These are phyloP conservation scores for Cyanoliseus patagonus DNA, from an alignment of 2,113 vertebrate genomes.

Conservation along the genomic window DNA sequence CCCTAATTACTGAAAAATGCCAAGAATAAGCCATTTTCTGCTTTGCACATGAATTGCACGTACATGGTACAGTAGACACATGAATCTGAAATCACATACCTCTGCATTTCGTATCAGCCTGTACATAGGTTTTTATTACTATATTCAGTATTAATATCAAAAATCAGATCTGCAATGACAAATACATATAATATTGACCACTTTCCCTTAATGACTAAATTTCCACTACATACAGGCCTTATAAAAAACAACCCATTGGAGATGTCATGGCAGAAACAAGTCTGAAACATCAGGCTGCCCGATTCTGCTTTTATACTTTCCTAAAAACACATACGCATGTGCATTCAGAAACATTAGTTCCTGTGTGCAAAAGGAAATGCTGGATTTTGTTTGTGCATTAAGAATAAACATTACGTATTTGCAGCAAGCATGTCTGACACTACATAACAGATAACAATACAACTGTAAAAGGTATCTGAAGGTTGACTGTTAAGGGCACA, in stretches of 20 bases:
- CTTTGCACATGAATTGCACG: not conserved
- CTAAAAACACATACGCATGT: fast-evolving
- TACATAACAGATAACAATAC: no score
- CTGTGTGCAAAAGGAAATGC: not conserved
- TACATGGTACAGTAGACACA: not conserved
- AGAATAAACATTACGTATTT: not conserved
- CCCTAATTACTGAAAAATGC: not conserved
- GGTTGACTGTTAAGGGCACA: fast-evolving
- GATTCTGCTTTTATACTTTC: not conserved
- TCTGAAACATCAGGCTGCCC: not conserved
- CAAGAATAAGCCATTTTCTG: not conserved
- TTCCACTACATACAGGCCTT: not conserved
- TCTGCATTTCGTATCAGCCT: not conserved
- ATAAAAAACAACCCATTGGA: not conserved
- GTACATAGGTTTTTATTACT: not conserved
- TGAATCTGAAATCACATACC: not conserved
- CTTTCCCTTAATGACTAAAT: not conserved
- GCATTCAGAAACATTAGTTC: not conserved
- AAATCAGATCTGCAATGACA: not conserved
- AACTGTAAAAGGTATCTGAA: not conserved
- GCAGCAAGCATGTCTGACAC: not conserved
- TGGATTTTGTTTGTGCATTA: not conserved
- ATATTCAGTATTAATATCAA: not conserved
- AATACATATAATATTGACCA: not conserved
- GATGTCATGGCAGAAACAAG: not conserved